Evolutionary conservation across 2,113 vertebrate genomes (phyloP), one percentile per base, ranked within the genome.

Genomic region (Colinus virginianus): DNA sequence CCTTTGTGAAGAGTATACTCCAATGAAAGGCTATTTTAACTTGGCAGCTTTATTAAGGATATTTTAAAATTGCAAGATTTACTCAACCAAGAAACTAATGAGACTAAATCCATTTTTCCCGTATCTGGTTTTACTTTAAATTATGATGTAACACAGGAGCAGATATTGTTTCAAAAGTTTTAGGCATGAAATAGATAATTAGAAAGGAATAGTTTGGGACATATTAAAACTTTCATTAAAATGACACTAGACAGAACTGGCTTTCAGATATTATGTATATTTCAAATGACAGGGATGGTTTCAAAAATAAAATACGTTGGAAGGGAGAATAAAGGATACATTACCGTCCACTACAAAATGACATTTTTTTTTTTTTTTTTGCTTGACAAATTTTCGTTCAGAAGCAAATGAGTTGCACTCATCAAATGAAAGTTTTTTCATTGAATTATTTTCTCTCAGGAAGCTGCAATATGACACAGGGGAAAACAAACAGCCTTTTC

Each of bases 331-430:
- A 89, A 91, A 66, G 42, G 19, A 77, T 84, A 94, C 38, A 48
- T 84, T 66, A 67, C 56, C 5, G 14, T 56, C 70, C 63, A 51
- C 48, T 51, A 66, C 38, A 71, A 78, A 32, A 93, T 79, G 56
- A 77, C 46, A 93, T 43, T 84, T 83, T 84, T 90, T 13, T 40
- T 10, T 40, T 13, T 40, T 85, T 90, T 28, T 94, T 78, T 90
- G 8, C 58, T 93, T 97, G 75, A 91, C 63, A 94, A 84, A 77
- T 84, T 88, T 95, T 91, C 84, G 43, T 86, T 90, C 55, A 94
- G 53, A 34, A 95, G 48, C 16, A 93, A 95, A 92, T 89, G 63
- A 88, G 28, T 43, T 88, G 46, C 0, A 40, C 14, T 79, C 78
- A 88, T 36, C 74, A 84, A 95, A 68, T 74, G 72, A 15, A 93